Percentiles rank a stretch among this genome's conserved stretches.
Conservation (phyloP, 2,888 invertebrate genomes). For the Philereme transversata region DNA sequence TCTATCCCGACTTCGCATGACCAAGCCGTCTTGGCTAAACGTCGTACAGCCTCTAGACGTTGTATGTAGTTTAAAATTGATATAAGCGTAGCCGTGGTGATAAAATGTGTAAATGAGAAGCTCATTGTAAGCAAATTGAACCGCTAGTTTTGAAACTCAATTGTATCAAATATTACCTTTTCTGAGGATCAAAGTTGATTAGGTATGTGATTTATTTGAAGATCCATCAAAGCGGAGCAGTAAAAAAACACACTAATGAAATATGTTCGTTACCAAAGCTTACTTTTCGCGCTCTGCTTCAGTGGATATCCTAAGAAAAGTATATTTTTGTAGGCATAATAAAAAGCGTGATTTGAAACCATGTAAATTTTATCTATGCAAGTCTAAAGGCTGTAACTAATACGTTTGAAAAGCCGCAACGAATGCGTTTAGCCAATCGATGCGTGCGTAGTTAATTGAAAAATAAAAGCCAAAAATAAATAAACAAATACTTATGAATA, state of each 20-base stretch:
- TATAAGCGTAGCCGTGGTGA: constrained; percentile 12
- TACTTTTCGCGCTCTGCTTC: background rate
- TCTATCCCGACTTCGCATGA: constrained; percentile 67
- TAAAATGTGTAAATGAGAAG: constrained; percentile 2
- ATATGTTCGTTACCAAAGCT: background rate
- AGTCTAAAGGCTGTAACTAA: constrained; percentile 62
- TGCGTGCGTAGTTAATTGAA: constrained; percentile 67
- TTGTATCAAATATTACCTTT: background rate
- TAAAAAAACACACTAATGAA: background rate
- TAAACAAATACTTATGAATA: constrained; percentile 42
- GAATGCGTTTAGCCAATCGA: constrained; percentile 63
- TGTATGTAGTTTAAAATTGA: constrained; percentile 11
- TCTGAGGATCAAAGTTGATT: background rate
- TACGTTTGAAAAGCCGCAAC: constrained; percentile 38
- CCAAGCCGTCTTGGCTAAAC: constrained; percentile 68
- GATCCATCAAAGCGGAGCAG: background rate
- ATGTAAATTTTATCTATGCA: constrained; percentile 35
- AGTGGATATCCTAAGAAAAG: background rate
- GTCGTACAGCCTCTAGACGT: constrained; percentile 61
- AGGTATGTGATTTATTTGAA: background rate
- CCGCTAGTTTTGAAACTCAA: background rate
- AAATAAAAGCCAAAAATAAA: constrained; percentile 48
- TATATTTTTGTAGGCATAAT: background rate
- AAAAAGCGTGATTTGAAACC: constrained; percentile 12
- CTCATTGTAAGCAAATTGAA: constrained; percentile 6